A percentile compares a stretch with the other conserved stretches of the same genome.
phyloP scores from a whole-genome alignment of 2,888 invertebrate species.

The Scrobipalpa costella region DNA sequence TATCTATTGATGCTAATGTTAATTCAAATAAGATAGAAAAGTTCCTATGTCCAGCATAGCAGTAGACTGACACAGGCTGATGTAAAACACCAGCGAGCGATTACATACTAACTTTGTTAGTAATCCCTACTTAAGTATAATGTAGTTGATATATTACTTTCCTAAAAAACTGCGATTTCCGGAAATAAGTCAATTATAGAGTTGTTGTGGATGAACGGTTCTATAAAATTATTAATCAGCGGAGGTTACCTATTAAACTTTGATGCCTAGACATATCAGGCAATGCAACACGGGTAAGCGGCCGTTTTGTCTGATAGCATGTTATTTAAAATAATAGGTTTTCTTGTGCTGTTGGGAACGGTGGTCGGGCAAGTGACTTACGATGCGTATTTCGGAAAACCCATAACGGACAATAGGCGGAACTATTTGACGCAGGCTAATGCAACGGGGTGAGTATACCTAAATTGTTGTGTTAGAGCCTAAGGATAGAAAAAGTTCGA shows the following conservation, averaged over 20 bases:
- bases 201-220: background rate
- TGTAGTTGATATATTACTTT: background rate
- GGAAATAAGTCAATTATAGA: background rate
- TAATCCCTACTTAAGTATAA: background rate
- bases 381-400: conserved; percentile 47
- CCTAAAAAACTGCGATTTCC: background rate
- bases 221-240: background rate
- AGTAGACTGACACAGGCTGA: too few species aligned
- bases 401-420: conserved; percentile 28
- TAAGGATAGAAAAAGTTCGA: background rate
- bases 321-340: conserved; percentile 5
- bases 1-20: too few species aligned
- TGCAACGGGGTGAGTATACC: background rate
- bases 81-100: too few species aligned
- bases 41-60: too few species aligned
- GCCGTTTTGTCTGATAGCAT: conserved; percentile 1
- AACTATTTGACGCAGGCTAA: background rate
- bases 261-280: background rate
- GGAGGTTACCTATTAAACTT: background rate
- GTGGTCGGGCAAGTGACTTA: conserved; percentile 35
- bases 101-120: too few species aligned
- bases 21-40: too few species aligned
- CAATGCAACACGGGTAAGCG: background rate
- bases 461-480: too few species aligned
- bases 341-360: background rate